Conservation (phyloP, 2,888 invertebrate genomes). For the Ochlodes sylvanus region DNA sequence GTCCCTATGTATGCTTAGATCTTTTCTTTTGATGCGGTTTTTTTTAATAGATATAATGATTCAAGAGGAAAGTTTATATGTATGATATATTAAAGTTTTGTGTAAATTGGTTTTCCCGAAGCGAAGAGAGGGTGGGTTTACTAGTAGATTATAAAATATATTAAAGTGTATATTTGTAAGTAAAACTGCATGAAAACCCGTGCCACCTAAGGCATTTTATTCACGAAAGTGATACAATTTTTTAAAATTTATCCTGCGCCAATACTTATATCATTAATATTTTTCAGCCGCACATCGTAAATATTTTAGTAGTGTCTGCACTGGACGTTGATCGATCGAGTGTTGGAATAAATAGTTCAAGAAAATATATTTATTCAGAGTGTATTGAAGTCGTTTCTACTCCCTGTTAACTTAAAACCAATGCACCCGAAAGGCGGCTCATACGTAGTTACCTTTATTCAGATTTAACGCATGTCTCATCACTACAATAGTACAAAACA, state of each 20-base stretch:
- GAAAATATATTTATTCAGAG: slow-evolving; percentile 67
- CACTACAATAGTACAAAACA: too few species aligned
- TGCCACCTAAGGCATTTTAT: neutral
- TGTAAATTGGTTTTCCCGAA: too few species aligned
- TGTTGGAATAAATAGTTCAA: slow-evolving; percentile 58
- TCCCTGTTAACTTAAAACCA: neutral
- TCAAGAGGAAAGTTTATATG: too few species aligned
- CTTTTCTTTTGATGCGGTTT: too few species aligned
- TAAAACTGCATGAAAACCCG: too few species aligned
- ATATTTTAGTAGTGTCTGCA: slow-evolving; percentile 60
- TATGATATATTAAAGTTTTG: too few species aligned
- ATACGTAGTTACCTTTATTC: neutral
- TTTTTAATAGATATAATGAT: too few species aligned
- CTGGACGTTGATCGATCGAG: slow-evolving; percentile 67
- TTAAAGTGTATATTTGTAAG: too few species aligned
- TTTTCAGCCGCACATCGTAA: slow-evolving; percentile 45
- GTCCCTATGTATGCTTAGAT: too few species aligned
- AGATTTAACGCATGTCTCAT: too few species aligned
- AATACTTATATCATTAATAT: slow-evolving; percentile 19
- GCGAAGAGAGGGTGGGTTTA: too few species aligned
- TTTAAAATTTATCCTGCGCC: slow-evolving; percentile 7
- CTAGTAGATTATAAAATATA: too few species aligned
- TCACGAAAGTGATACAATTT: neutral
- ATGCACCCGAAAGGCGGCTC: neutral
- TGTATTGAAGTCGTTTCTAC: neutral